Evolutionary conservation across 2,888 invertebrate species (phyloP).

Genomic region (Nomada ruficornis): DNA sequence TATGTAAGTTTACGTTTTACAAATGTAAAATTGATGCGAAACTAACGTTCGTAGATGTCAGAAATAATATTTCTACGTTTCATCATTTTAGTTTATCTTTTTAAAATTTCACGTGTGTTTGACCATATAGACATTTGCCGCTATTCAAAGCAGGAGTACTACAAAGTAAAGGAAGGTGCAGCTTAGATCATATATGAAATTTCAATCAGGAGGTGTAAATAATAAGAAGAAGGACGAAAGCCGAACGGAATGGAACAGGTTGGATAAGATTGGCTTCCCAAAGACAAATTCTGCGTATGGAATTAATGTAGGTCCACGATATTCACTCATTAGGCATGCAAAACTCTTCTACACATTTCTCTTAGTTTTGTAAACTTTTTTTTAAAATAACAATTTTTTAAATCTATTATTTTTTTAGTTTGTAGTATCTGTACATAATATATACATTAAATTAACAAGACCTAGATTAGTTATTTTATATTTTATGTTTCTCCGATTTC

Average conservation of each 20-base stretch:
- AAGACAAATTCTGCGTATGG: neutral
- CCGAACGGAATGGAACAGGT: constrained; percentile 9
- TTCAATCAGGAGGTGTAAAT: constrained; percentile 45
- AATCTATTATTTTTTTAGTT: too few species aligned
- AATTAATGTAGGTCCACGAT: neutral
- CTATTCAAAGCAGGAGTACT: constrained; percentile 8
- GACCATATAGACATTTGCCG: neutral
- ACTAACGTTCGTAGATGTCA: too few species aligned
- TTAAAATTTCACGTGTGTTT: neutral
- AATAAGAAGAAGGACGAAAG: constrained; percentile 22
- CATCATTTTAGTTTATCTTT: neutral
- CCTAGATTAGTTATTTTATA: too few species aligned
- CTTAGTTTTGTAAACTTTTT: too few species aligned
- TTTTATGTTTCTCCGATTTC: neutral
- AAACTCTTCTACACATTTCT: too few species aligned
- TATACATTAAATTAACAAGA: too few species aligned
- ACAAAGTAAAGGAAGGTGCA: constrained; percentile 41
- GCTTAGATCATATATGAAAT: constrained; percentile 31
- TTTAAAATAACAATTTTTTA: too few species aligned
- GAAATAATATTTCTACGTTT: neutral
- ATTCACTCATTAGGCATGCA: neutral
- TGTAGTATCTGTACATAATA: too few species aligned
- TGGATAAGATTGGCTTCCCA: neutral
- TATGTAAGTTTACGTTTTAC: too few species aligned
- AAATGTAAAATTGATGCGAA: neutral